Conservation (phyloP, 2,888 invertebrate genomes). For the Aphodius granarius region DNA sequence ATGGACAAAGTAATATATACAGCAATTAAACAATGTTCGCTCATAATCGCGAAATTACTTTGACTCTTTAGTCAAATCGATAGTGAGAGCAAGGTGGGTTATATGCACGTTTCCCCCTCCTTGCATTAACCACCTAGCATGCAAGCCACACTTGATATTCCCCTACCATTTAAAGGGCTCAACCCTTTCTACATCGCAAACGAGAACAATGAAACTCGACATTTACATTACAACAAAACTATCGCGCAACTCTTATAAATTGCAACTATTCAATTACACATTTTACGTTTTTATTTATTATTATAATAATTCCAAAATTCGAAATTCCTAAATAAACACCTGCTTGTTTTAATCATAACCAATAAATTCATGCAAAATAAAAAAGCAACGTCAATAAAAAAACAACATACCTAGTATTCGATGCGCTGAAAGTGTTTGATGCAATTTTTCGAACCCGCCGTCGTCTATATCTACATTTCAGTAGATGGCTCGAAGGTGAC, state of each 20-base stretch:
- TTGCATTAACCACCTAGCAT: conserved; percentile 28
- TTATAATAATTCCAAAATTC: too few species aligned
- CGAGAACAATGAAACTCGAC: neutral
- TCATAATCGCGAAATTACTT: neutral
- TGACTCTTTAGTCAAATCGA: conserved; percentile 34
- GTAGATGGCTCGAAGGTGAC: neutral
- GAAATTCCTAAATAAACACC: too few species aligned
- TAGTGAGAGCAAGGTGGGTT: conserved; percentile 36
- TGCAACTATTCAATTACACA: neutral
- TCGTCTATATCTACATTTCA: neutral
- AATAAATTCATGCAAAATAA: neutral
- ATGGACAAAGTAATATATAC: neutral
- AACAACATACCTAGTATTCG: neutral
- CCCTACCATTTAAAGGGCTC: conserved; percentile 27
- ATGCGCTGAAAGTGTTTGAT: neutral
- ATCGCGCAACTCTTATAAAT: neutral
- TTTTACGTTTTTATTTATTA: too few species aligned
- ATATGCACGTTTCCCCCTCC: conserved; percentile 34
- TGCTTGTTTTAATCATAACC: neutral
- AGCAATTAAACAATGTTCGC: neutral
- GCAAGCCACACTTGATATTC: conserved; percentile 28
- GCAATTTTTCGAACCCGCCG: neutral
- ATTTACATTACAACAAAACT: neutral
- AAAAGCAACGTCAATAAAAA: neutral
- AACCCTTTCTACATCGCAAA: conserved; percentile 25